Base-by-base conservation (phyloP, 2,797 vertebrate genomes). In the Enteromius thamalakanensis region DNA sequence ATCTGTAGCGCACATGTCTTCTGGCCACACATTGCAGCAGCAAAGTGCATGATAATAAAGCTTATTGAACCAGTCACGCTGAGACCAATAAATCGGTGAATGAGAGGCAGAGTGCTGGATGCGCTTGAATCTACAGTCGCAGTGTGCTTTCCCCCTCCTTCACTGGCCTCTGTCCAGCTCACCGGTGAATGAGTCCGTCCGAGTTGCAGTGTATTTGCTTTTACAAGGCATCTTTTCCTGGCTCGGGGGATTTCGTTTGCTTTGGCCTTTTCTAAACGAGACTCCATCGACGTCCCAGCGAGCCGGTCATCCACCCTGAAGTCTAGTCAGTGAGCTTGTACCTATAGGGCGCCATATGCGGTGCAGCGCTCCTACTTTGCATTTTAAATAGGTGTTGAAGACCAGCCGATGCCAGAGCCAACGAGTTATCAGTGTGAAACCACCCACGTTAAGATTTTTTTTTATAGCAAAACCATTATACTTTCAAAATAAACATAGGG, bases 371-470 rank as follows among this genome's bases (percentile, higher is more conserved):
- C 21, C 29, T 45, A 69, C 80, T 77, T 86, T 53, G 77, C 84
- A 85, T 79, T 82, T 80, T 84, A 65, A 88, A 82, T 83, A 85
- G 62, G 78, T 76, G 83, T 80, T 80, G 51, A 81, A 76, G 71
- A 75, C 10, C 80, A 21, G 47, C 69, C 12, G 4, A 75, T 74
- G 6, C 62, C 68, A 23, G 21, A 68, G 9, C 62, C 84, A 79
- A 83, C 81, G 62, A 45, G 49, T 69, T 77, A 81, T 70, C 45
- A 81, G 80, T 82, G 69, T 69, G 76, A 82, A 82, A 84, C 23
- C 60, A 37, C 53, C 75, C 62, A 76, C 34, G 17, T 80, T 78
- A 84, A 15, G 14, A 0, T 53, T 60, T 76, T 9, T 21, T 67
- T 53, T 60, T 60, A 67, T 12, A 71, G 75, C 69, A 78, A 83